Conservation (phyloP, 2,113 vertebrate species). For the Hemichromis elongatus region DNA sequence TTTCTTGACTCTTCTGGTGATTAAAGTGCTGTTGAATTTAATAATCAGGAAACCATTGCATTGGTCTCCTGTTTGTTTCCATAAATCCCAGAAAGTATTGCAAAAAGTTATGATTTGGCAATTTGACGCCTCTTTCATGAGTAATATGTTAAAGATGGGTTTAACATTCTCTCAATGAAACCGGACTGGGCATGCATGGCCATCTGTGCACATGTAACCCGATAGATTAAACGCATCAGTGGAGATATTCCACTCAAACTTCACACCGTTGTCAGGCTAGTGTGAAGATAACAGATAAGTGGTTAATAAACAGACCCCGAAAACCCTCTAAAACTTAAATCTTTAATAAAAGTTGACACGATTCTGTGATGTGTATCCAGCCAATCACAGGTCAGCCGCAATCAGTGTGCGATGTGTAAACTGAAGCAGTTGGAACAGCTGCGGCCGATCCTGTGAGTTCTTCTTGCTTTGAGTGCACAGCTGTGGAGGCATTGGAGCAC, state of each 20-base stretch:
- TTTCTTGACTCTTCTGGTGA: neutral
- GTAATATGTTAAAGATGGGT: constrained; percentile 30
- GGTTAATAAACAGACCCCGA: neutral
- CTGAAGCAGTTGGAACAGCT: constrained; percentile 66
- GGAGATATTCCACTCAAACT: neutral
- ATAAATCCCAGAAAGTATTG: neutral
- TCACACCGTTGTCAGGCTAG: neutral
- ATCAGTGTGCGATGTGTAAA: constrained; percentile 26
- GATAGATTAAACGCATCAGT: constrained; percentile 48
- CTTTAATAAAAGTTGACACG: neutral
- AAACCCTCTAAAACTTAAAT: neutral
- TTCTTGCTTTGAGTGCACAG: constrained; percentile 57
- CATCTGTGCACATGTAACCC: constrained; percentile 69
- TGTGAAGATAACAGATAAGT: neutral
- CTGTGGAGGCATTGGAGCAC: constrained; percentile 48
- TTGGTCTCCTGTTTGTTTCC: neutral
- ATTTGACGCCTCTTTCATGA: constrained; percentile 15
- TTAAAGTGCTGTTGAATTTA: neutral
- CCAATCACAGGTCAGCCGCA: constrained; percentile 14
- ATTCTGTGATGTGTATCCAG: neutral
- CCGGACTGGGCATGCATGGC: constrained; percentile 35
- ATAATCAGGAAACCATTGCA: neutral
- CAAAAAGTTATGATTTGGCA: neutral
- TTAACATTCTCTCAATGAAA: constrained; percentile 37
- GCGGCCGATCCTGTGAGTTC: constrained; percentile 4